phyloP scores from a whole-genome alignment of 2,113 vertebrate genomes.

The Oophaga pumilio region DNA sequence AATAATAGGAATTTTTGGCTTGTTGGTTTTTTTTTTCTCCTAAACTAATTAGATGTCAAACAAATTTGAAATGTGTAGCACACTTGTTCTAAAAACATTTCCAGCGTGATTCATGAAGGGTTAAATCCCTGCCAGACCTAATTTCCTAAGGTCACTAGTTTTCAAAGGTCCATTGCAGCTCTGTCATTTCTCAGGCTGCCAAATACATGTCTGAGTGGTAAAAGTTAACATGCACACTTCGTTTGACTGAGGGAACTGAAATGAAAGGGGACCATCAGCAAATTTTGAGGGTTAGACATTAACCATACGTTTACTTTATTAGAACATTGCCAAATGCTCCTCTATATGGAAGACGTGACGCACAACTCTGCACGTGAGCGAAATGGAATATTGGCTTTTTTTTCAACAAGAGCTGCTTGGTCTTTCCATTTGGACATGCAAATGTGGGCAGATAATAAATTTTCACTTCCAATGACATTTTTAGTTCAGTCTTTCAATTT shows the following conservation, averaged over 20 bases:
- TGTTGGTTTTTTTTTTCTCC: slow-evolving; percentile 60
- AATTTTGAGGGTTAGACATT: slow-evolving; percentile 46
- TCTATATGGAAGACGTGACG: slow-evolving; percentile 48
- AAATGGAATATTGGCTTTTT: slow-evolving; percentile 63
- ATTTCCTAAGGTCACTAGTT: slow-evolving; percentile 81
- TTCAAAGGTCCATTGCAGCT: slow-evolving; percentile 72
- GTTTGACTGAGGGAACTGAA: slow-evolving; percentile 61
- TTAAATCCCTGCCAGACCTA: slow-evolving; percentile 76
- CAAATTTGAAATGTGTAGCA: slow-evolving; percentile 66
- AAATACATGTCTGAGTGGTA: slow-evolving; percentile 65
- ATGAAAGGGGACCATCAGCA: slow-evolving; percentile 55
- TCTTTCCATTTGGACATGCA: slow-evolving; percentile 64
- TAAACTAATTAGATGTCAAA: slow-evolving; percentile 73
- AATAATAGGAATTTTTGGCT: slow-evolving; percentile 62
- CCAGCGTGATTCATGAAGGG: slow-evolving; percentile 69
- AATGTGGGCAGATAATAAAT: slow-evolving; percentile 64
- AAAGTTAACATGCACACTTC: slow-evolving; percentile 61
- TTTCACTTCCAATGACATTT: slow-evolving; percentile 62
- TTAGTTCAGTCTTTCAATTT: slow-evolving; percentile 40
- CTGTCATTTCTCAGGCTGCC: slow-evolving; percentile 69
- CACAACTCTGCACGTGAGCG: slow-evolving; percentile 66
- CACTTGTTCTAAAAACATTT: slow-evolving; percentile 66
- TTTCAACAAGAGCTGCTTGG: slow-evolving; percentile 58
- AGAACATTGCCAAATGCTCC: slow-evolving; percentile 63
- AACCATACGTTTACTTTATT: slow-evolving; percentile 38